phyloP scores from a whole-genome alignment of 2,797 vertebrate genomes.

The Micrastur ruficollis region DNA sequence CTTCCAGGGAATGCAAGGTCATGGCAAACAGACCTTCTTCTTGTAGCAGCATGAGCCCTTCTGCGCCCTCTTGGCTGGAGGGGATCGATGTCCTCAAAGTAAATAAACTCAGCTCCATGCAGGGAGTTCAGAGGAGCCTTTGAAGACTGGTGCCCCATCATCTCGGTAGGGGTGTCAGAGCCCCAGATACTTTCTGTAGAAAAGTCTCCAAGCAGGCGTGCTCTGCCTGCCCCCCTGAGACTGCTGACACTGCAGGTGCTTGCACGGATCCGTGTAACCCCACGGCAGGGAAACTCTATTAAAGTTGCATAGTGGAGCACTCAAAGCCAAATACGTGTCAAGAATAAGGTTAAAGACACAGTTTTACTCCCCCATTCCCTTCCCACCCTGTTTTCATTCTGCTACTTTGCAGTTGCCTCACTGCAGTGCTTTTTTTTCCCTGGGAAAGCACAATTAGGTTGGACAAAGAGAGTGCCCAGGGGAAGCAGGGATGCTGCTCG shows the following conservation, averaged over 20 bases:
- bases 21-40: background rate
- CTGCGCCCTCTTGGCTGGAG: background rate
- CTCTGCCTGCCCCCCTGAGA: background rate
- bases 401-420: background rate
- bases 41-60: background rate
- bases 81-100: background rate
- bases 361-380: background rate
- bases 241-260: background rate
- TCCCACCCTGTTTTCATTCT: background rate
- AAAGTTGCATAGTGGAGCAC: slow-evolving; percentile 2
- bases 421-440: background rate
- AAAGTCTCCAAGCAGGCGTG: background rate
- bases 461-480: background rate
- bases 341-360: slow-evolving; percentile 29
- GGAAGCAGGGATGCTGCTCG: background rate
- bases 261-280: background rate
- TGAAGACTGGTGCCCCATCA: background rate
- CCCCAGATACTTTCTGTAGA: background rate
- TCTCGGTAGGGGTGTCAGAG: background rate
- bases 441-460: background rate
- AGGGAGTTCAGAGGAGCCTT: background rate
- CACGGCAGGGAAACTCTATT: background rate
- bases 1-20: background rate
- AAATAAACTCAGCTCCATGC: background rate
- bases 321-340: slow-evolving; percentile 1